Percentiles rank a stretch among this genome's conserved stretches.
Evolutionary conservation across 1,140 invertebrate genomes (phyloP).

Genomic region (Papilio polyxenes): DNA sequence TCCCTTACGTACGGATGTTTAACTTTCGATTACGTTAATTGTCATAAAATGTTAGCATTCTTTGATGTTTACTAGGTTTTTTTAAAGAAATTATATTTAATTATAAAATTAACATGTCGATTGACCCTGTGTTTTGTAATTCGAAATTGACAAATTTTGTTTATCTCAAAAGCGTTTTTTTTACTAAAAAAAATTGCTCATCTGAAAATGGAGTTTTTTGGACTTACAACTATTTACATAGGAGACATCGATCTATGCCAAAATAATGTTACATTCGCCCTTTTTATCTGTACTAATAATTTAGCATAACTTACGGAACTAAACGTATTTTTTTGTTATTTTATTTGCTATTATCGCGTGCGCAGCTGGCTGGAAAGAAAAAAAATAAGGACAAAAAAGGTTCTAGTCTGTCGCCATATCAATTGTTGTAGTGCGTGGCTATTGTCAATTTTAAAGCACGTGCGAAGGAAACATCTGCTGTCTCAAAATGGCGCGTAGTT

Average conservation of each 20-base stretch:
- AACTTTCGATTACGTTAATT: background rate
- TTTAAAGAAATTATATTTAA: background rate
- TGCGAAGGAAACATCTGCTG: conserved; percentile 33
- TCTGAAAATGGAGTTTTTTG: background rate
- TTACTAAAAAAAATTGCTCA: background rate
- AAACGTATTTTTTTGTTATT: background rate
- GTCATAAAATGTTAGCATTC: background rate
- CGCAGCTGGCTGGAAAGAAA: conserved; percentile 6
- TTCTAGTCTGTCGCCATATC: conserved; percentile 10
- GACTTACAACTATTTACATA: background rate
- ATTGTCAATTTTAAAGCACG: conserved; percentile 29
- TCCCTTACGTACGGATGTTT: background rate
- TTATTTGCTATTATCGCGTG: background rate
- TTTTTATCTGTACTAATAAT: background rate
- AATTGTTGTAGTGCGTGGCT: conserved; percentile 31
- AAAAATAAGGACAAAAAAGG: conserved; percentile 9
- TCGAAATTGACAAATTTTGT: too few species aligned
- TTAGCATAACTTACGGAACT: background rate
- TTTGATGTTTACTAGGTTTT: background rate
- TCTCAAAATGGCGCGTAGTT: conserved; percentile 6
- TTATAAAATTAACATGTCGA: too few species aligned
- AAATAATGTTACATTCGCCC: background rate
- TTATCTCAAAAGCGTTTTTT: background rate
- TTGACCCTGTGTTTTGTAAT: too few species aligned
- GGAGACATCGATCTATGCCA: background rate